Conservation (phyloP, 2,888 invertebrate species). For the Synergus umbraculus region DNA sequence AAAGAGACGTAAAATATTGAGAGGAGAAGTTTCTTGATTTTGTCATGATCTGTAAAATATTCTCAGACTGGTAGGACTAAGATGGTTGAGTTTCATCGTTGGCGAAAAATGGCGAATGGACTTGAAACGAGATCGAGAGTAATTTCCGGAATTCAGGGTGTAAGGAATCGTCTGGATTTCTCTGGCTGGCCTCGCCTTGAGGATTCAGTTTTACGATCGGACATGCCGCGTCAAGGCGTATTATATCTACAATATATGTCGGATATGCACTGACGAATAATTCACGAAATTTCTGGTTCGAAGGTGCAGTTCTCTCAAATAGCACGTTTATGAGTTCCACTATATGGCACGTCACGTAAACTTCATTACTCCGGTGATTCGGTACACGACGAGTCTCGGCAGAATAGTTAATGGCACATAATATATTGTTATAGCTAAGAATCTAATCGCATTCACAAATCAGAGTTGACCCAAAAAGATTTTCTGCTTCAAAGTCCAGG, state of each 20-base stretch:
- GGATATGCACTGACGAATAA: constrained; percentile 29
- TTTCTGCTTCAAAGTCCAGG: neutral
- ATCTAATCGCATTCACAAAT: neutral
- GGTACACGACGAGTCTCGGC: constrained; percentile 31
- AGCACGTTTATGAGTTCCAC: constrained; percentile 34
- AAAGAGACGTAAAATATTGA: neutral
- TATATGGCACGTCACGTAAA: constrained; percentile 34
- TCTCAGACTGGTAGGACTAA: neutral
- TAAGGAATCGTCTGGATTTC: constrained; percentile 17
- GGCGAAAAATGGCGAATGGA: constrained; percentile 10
- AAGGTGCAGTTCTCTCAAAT: constrained; percentile 37
- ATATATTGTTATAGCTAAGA: constrained; percentile 19
- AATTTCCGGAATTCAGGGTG: constrained; percentile 21
- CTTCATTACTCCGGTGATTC: constrained; percentile 36
- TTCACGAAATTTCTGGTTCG: constrained; percentile 35
- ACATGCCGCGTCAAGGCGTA: constrained; percentile 35
- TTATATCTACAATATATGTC: constrained; percentile 34
- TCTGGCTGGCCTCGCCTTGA: constrained; percentile 9
- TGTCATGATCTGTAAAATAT: neutral
- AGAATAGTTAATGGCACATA: constrained; percentile 27
- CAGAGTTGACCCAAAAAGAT: neutral
- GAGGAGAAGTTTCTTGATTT: neutral
- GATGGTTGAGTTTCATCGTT: neutral
- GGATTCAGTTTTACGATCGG: constrained; percentile 41
- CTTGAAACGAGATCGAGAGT: constrained; percentile 21